Base-by-base conservation (phyloP, 2,113 vertebrate species). In the Stegastes partitus region DNA sequence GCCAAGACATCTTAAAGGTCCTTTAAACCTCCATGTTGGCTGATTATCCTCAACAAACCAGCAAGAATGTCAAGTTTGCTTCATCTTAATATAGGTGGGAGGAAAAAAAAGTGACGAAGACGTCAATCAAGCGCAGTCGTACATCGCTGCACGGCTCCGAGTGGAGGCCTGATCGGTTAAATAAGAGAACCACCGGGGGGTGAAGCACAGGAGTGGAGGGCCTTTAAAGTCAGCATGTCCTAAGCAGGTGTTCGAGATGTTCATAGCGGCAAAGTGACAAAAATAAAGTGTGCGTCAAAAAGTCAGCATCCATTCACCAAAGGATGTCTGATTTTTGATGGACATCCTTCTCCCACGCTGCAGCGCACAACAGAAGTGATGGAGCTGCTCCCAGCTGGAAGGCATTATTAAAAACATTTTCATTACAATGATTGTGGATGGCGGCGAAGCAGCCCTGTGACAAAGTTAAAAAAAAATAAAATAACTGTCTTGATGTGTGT, bases 241-340 rank as follows among this genome's bases (percentile, higher is more conserved):
- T 42, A 16, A 50, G 25, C 44, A 3, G 2, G 25, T 57, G 44
- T 18, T 50, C 21, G 12, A 9, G 54, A 19, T 47, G 18, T 53
- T 68, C 16, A 53, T 25, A 4, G 31, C 16, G 31, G 21, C 50
- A 71, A 61, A 34, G 49, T 23, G 19, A n/a, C 45, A 37, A 64
- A 53, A 53, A 44, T 44, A 66, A 25, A 66, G 9, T 21, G 26
- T n/a, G 0, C 3, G n/a, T 0, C 6, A n/a, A 31, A 64, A 28
- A 50, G 11, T n/a, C 22, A 16, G 34, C 37, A 15, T 42, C 9
- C 18, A 42, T 67, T 1, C 31, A 18, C 0, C 50, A 50, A 58
- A 68, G 47, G 1, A 75, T 5, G 63, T 23, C 54, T 57, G 59
- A 78, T 78, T 78, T 65, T 34, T 75, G 26, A 75, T 37, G 28